Conservation (phyloP, 2,888 invertebrate species). For the Oscheius sp. region DNA sequence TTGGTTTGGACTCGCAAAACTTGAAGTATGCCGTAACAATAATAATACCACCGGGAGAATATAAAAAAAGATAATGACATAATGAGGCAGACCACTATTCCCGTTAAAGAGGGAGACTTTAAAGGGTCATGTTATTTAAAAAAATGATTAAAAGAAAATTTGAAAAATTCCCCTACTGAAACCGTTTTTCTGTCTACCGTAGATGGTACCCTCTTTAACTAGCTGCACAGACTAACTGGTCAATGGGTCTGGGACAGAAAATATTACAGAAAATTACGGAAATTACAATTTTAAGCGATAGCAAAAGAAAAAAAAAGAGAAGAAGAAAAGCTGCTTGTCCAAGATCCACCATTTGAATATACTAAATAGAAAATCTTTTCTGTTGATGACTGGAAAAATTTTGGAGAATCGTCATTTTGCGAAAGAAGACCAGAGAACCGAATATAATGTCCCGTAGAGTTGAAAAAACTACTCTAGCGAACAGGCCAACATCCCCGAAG, state of each 20-base stretch:
- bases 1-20: slow-evolving; percentile 22
- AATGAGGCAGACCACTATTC: slow-evolving; percentile 27
- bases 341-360: slow-evolving; percentile 30
- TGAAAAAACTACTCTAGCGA: slow-evolving; percentile 32
- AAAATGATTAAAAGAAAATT: neutral
- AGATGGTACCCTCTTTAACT: slow-evolving; percentile 34
- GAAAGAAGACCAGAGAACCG: slow-evolving; percentile 36
- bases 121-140: slow-evolving; percentile 28
- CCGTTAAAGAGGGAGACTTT: slow-evolving; percentile 1
- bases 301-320: neutral
- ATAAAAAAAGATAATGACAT: neutral
- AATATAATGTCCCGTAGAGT: slow-evolving; percentile 33
- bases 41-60: slow-evolving; percentile 14
- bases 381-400: slow-evolving; percentile 19
- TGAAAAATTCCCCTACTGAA: slow-evolving; percentile 22
- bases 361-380: slow-evolving; percentile 13
- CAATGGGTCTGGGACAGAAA: slow-evolving; percentile 28
- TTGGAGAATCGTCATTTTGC: slow-evolving; percentile 31
- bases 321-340: neutral
- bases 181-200: slow-evolving; percentile 35
- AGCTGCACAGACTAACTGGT: neutral
- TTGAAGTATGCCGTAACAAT: slow-evolving; percentile 26
- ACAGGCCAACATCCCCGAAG: slow-evolving; percentile 30
- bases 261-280: slow-evolving; percentile 6
- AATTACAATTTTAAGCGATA: no score